Evolutionary conservation across 2,888 invertebrate species (phyloP).

Genomic region (Dromius quadrimaculatus): DNA sequence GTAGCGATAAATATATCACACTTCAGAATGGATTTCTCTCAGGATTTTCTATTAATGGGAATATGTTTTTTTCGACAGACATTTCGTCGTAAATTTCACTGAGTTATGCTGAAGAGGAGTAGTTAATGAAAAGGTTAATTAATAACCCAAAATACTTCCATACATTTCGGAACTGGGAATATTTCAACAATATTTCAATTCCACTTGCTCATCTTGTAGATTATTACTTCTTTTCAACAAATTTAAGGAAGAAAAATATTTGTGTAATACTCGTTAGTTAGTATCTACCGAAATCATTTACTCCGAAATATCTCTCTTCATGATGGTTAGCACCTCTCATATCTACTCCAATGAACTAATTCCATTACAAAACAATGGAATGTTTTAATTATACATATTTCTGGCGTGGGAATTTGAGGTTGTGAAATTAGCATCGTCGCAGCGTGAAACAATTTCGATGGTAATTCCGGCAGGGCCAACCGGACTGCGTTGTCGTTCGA

Average conservation of each 20-base stretch:
- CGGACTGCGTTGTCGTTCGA: conserved; percentile 3
- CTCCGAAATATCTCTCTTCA: no score
- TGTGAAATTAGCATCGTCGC: conserved; percentile 40
- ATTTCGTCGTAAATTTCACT: conserved; percentile 1
- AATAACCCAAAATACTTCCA: neutral
- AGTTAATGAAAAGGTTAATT: neutral
- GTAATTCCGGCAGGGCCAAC: conserved; percentile 42
- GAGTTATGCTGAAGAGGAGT: neutral
- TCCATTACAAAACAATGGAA: conserved; percentile 27
- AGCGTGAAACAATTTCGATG: conserved; percentile 50
- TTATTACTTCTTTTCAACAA: no score
- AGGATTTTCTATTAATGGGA: neutral
- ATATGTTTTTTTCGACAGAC: neutral
- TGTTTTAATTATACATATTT: conserved; percentile 19
- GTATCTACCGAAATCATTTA: no score
- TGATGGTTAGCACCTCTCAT: no score
- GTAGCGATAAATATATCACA: conserved; percentile 62
- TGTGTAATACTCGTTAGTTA: no score
- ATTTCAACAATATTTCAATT: no score
- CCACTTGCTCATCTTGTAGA: no score
- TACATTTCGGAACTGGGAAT: no score
- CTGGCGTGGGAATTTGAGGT: conserved; percentile 35
- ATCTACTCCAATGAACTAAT: no score
- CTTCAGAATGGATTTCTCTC: conserved; percentile 34
- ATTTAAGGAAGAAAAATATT: no score